Percentiles rank a stretch among this genome's conserved stretches.
Conservation (phyloP, 2,113 vertebrate species). For the Natator depressus region DNA sequence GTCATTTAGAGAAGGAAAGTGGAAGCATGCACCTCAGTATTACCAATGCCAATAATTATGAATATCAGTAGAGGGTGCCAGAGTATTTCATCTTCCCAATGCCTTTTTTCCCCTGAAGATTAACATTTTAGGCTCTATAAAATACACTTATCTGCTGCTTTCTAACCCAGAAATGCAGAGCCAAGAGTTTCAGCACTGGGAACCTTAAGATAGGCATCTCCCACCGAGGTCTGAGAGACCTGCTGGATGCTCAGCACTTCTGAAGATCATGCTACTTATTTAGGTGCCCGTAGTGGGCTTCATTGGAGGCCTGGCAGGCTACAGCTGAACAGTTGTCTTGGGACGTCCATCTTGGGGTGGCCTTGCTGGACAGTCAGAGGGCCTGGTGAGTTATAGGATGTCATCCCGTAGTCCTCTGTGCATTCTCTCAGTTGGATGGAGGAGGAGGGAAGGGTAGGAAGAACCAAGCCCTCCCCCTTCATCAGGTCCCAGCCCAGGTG, state of each 20-base stretch:
- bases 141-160: not conserved
- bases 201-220: not conserved
- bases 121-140: fast-evolving
- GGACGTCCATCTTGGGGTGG: not conserved
- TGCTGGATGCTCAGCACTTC: not conserved
- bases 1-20: not conserved
- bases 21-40: not conserved
- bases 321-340: not conserved
- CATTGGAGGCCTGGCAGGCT: too few species aligned
- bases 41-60: not conserved
- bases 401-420: not conserved
- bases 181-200: not conserved
- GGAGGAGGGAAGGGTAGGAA: not conserved
- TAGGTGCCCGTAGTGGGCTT: not conserved
- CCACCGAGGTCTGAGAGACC: not conserved
- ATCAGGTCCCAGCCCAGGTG: not conserved
- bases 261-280: not conserved
- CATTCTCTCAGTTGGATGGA: not conserved
- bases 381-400: not conserved
- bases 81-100: not conserved
- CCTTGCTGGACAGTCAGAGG: not conserved
- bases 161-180: not conserved
- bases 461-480: not conserved
- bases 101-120: fast-evolving
- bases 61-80: not conserved